Conservation (phyloP, 1,140 invertebrate species). For the Drosophila equinoxialis region DNA sequence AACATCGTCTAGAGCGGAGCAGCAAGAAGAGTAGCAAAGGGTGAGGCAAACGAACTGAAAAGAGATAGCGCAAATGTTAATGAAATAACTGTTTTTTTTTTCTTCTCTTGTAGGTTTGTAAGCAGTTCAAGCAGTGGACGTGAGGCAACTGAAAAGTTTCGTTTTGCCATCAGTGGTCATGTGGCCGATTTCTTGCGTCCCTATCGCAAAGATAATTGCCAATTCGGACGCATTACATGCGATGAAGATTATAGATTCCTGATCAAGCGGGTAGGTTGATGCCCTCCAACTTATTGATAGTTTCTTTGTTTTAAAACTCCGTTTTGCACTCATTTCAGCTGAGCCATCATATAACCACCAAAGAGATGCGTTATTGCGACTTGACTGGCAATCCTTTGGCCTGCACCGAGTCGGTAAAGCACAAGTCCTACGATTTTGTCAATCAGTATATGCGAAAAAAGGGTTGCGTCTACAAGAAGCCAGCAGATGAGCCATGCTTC, state of each 20-base stretch:
- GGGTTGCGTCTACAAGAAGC: slow-evolving; percentile 84
- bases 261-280: slow-evolving; percentile 92
- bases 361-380: slow-evolving; percentile 96
- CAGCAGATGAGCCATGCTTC: slow-evolving; percentile 56
- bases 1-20: slow-evolving; percentile 40
- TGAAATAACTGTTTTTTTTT: not conserved
- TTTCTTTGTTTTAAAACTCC: too few relatives aligned
- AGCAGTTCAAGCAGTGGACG: slow-evolving; percentile 30
- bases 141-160: slow-evolving; percentile 91
- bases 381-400: slow-evolving; percentile 90
- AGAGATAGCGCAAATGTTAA: not conserved
- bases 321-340: slow-evolving; percentile 85
- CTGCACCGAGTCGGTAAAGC: slow-evolving; percentile 95
- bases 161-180: slow-evolving; percentile 93
- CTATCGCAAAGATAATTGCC: slow-evolving; percentile 91
- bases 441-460: slow-evolving; percentile 98
- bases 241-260: slow-evolving; percentile 98
- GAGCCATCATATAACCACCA: slow-evolving; percentile 97
- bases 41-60: slow-evolving; percentile 29
- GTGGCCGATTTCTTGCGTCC: slow-evolving; percentile 96
- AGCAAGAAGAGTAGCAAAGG: slow-evolving; percentile 44
- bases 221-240: slow-evolving; percentile 91
- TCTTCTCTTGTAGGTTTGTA: slow-evolving; percentile 18
- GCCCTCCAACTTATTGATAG: too few relatives aligned
- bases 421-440: slow-evolving; percentile 97